Conservation (phyloP, 2,797 vertebrate species). For the Cetoscarus ocellatus region DNA sequence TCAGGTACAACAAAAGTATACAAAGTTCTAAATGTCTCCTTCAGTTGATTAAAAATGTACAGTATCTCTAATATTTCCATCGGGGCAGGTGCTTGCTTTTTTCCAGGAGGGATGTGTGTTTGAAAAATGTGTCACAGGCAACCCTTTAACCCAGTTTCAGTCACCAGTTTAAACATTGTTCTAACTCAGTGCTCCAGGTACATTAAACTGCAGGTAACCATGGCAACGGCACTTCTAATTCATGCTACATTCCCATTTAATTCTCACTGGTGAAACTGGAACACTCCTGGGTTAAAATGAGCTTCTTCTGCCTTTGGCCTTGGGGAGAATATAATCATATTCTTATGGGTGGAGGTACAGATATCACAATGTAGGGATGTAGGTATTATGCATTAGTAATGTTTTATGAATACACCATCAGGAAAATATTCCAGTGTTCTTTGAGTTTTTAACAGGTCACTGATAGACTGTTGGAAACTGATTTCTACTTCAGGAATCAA, state of each 20-base stretch:
- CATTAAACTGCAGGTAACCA: conserved; percentile 39
- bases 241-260: conserved; percentile 25
- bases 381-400: background rate
- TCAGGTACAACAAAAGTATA: too few relatives aligned
- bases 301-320: background rate
- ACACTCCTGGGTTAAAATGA: background rate
- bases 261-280: conserved; percentile 27
- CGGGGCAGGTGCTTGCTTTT: too few relatives aligned
- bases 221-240: conserved; percentile 40
- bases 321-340: too few relatives aligned
- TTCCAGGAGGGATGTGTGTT: background rate
- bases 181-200: conserved; percentile 13
- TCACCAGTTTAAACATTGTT: conserved; percentile 4
- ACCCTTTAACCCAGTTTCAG: conserved; percentile 13
- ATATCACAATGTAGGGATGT: background rate
- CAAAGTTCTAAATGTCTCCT: too few relatives aligned
- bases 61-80: too few relatives aligned
- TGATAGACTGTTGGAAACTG: too few relatives aligned
- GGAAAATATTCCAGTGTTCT: too few relatives aligned
- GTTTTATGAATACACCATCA: too few relatives aligned
- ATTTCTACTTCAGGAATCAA: too few relatives aligned
- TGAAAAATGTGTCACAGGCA: background rate
- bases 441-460: too few relatives aligned
- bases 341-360: too few relatives aligned
- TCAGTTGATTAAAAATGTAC: too few relatives aligned